These are phyloP conservation scores for Eulithis testata DNA, from an alignment of 2,888 invertebrate species.

Conservation along the genomic window DNA sequence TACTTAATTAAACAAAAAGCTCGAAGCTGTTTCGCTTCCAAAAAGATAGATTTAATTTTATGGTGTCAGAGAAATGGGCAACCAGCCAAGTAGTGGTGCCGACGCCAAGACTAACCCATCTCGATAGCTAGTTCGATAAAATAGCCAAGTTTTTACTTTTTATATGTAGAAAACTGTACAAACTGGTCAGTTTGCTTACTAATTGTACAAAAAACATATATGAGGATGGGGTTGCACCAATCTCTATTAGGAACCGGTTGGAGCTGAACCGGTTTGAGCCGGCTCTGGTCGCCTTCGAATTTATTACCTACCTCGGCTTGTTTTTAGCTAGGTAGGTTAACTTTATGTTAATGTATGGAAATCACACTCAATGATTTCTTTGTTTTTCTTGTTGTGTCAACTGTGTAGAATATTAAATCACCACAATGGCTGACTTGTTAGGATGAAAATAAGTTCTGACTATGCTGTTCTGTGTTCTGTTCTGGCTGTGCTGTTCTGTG, in stretches of 20 bases:
- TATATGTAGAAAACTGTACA: slow-evolving; percentile 44
- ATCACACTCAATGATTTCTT: slow-evolving; percentile 54
- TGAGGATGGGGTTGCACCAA: slow-evolving; percentile 61
- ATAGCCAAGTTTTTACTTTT: background rate
- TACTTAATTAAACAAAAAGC: slow-evolving; percentile 26
- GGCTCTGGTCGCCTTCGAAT: slow-evolving; percentile 54
- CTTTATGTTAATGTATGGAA: slow-evolving; percentile 66
- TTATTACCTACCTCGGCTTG: slow-evolving; percentile 54
- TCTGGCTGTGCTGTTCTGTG: too few species aligned
- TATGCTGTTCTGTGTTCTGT: background rate
- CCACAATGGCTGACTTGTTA: slow-evolving; percentile 23
- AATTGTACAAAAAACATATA: slow-evolving; percentile 44
- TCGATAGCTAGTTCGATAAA: background rate
- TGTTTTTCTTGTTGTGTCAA: slow-evolving; percentile 54
- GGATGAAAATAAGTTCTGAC: slow-evolving; percentile 32
- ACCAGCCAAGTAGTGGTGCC: slow-evolving; percentile 31
- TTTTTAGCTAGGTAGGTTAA: slow-evolving; percentile 58
- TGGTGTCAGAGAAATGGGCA: slow-evolving; percentile 35
- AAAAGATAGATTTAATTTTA: slow-evolving; percentile 33
- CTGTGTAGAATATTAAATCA: slow-evolving; percentile 50
- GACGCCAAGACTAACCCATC: background rate
- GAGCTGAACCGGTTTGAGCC: slow-evolving; percentile 44
- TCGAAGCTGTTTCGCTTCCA: slow-evolving; percentile 35
- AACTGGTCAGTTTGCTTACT: slow-evolving; percentile 42
- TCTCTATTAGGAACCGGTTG: slow-evolving; percentile 52